phyloP scores from a whole-genome alignment of 2,888 invertebrate species.

The Sturmia bella region DNA sequence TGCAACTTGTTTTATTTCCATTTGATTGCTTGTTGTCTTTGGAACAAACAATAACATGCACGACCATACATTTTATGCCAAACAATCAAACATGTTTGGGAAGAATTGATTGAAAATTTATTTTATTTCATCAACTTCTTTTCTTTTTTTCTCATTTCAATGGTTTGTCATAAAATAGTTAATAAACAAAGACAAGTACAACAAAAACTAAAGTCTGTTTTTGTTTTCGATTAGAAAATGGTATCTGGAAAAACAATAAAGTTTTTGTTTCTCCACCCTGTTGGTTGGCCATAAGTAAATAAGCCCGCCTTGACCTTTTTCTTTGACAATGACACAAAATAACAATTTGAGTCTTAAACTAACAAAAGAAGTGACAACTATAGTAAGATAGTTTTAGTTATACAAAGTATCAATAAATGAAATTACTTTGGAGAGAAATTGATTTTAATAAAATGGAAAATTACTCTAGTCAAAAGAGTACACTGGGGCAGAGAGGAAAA shows the following conservation, averaged over 20 bases:
- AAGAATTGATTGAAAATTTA: conserved; percentile 51
- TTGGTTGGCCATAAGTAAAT: conserved; percentile 40
- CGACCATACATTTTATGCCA: conserved; percentile 2
- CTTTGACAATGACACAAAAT: conserved; percentile 27
- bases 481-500: background rate
- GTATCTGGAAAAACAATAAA: conserved; percentile 38
- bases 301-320: conserved; percentile 40
- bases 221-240: background rate
- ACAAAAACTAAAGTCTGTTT: background rate
- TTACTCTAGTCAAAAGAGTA: background rate
- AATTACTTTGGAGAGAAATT: conserved; percentile 2
- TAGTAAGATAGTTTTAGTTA: background rate
- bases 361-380: conserved; percentile 1
- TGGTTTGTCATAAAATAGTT: conserved; percentile 29
- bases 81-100: conserved; percentile 25
- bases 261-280: conserved; percentile 12
- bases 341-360: conserved; percentile 8
- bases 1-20: conserved; percentile 22
- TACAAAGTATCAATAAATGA: conserved; percentile 1
- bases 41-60: background rate
- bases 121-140: background rate
- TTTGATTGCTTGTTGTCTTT: conserved; percentile 5
- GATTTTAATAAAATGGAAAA: conserved; percentile 3
- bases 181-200: background rate
- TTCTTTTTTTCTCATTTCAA: conserved; percentile 5